Percentiles rank a stretch among this genome's conserved stretches.
These are phyloP conservation scores for Dynastes maya DNA, from an alignment of 2,888 invertebrate species.

Conservation along the genomic window DNA sequence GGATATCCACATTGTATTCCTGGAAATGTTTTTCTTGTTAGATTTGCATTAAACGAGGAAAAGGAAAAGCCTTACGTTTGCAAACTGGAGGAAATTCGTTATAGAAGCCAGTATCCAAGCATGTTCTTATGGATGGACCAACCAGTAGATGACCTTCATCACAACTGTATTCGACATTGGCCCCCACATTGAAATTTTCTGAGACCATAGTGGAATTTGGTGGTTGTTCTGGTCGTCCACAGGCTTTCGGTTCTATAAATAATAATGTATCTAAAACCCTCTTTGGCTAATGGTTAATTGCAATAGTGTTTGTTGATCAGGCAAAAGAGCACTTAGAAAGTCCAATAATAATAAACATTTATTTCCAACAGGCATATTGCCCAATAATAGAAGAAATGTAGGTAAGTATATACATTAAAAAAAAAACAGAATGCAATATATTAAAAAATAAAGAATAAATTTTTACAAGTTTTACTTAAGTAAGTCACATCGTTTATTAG, in stretches of 20 bases:
- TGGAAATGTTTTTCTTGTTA: constrained; percentile 67
- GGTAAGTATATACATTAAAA: too few relatives aligned
- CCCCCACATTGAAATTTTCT: constrained; percentile 85
- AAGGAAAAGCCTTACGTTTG: constrained; percentile 82
- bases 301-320: too few relatives aligned
- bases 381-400: too few relatives aligned
- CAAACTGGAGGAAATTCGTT: constrained; percentile 95
- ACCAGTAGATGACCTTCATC: constrained; percentile 90
- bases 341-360: too few relatives aligned
- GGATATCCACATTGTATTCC: constrained; percentile 93
- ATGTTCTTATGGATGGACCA: constrained; percentile 87
- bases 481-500: too few relatives aligned
- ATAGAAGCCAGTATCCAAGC: constrained; percentile 93
- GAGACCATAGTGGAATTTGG: constrained; percentile 92
- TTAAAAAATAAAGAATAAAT: too few relatives aligned
- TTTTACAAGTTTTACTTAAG: too few relatives aligned
- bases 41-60: not conserved
- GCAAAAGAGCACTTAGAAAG: too few relatives aligned
- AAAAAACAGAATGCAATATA: too few relatives aligned
- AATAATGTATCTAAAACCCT: not conserved
- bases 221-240: constrained; percentile 93
- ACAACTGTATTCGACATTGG: constrained; percentile 88
- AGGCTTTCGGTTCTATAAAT: constrained; percentile 86
- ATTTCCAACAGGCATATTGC: too few relatives aligned
- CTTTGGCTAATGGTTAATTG: too few relatives aligned